phyloP scores from a whole-genome alignment of 2,888 invertebrate genomes.

The Dryomyza anilis region DNA sequence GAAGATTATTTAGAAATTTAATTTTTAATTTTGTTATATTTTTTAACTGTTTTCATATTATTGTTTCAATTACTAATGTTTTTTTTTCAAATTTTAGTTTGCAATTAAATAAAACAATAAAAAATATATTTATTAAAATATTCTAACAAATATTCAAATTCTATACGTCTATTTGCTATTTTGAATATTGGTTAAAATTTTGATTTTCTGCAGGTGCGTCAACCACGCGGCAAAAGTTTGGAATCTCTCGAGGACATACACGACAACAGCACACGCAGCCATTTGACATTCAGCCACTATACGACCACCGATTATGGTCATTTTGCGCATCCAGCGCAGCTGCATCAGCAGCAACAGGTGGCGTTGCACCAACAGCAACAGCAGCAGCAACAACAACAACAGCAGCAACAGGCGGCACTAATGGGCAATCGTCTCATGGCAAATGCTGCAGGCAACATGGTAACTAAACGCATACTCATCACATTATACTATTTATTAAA shows the following conservation, averaged over 20 bases:
- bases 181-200: not conserved
- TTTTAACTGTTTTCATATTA: too few relatives aligned
- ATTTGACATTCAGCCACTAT: constrained; percentile 62
- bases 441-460: constrained; percentile 54
- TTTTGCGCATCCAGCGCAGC: constrained; percentile 51
- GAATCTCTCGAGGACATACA: constrained; percentile 83
- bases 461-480: constrained; percentile 28
- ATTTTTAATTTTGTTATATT: too few relatives aligned
- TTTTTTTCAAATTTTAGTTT: too few relatives aligned
- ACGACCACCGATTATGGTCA: constrained; percentile 61
- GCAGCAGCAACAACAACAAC: constrained; percentile 43
- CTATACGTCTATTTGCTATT: not conserved
- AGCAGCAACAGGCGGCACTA: constrained; percentile 39
- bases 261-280: constrained; percentile 65
- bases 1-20: too few relatives aligned
- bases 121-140: not conserved
- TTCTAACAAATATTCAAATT: not conserved
- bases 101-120: too few relatives aligned
- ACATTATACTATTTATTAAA: not conserved
- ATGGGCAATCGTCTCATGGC: constrained; percentile 46
- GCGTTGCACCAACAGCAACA: constrained; percentile 43
- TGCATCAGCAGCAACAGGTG: constrained; percentile 40
- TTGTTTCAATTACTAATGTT: too few relatives aligned
- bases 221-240: constrained; percentile 82
- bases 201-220: constrained; percentile 81